Conservation (phyloP, 2,797 vertebrate genomes). For the Labroides dimidiatus region DNA sequence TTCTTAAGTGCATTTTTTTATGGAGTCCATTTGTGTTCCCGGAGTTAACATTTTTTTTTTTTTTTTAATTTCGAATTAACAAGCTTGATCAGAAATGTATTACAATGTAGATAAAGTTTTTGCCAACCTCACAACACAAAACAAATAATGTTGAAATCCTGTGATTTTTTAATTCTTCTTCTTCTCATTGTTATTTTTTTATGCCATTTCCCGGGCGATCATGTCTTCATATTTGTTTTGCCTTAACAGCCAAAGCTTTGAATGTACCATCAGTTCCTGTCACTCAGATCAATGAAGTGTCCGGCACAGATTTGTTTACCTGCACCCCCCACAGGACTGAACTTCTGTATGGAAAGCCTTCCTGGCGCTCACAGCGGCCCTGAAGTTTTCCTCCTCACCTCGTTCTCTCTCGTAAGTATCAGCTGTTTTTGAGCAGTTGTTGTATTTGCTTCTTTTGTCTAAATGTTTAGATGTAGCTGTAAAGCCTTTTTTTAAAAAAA, state of each 20-base stretch:
- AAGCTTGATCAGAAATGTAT: too few species aligned
- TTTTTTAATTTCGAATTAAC: not conserved
- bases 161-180: not conserved
- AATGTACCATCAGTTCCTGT: slow-evolving; percentile 61
- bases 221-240: slow-evolving; percentile 54
- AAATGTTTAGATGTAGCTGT: slow-evolving; percentile 53
- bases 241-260: slow-evolving; percentile 73
- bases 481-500: slow-evolving; percentile 34
- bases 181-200: not conserved
- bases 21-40: not conserved
- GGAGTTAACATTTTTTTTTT: not conserved
- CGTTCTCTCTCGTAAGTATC: slow-evolving; percentile 16
- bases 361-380: slow-evolving; percentile 19
- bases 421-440: slow-evolving; percentile 13
- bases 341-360: slow-evolving; percentile 16
- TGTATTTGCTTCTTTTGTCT: slow-evolving; percentile 27
- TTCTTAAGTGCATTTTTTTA: not conserved
- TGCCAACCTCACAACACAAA: not conserved
- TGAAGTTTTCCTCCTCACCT: slow-evolving; percentile 27
- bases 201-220: slow-evolving; percentile 20
- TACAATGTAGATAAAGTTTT: too few species aligned
- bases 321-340: slow-evolving; percentile 24
- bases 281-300: not conserved
- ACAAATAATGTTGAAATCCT: not conserved
- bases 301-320: slow-evolving; percentile 4